Conservation (phyloP, 2,888 invertebrate species). For the Scaptomyza reducta region DNA sequence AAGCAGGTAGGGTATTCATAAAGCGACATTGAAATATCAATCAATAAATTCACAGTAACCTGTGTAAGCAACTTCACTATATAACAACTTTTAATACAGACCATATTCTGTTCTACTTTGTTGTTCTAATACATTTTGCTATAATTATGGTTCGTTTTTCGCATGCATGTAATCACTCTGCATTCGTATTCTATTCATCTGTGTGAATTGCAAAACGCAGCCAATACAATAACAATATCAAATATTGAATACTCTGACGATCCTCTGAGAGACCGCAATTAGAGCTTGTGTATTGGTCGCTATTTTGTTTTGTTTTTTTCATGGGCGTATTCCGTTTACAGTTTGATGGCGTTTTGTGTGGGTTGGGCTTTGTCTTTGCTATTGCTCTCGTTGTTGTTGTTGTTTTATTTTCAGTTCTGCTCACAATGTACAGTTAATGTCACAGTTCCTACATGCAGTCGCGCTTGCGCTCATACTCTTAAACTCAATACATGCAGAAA, state of each 20-base stretch:
- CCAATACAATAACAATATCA: not conserved
- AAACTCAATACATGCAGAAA: slow-evolving; percentile 21
- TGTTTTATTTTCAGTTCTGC: slow-evolving; percentile 30
- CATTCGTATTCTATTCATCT: slow-evolving; percentile 42
- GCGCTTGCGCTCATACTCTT: not conserved
- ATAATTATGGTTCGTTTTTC: slow-evolving; percentile 48
- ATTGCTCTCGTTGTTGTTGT: slow-evolving; percentile 14
- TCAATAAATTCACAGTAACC: slow-evolving; percentile 1
- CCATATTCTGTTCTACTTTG: not conserved
- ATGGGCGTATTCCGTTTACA: slow-evolving; percentile 57
- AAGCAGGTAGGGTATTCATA: slow-evolving; percentile 19
- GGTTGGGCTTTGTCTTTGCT: slow-evolving; percentile 31
- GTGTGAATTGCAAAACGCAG: slow-evolving; percentile 45
- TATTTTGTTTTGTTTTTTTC: slow-evolving; percentile 20
- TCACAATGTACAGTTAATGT: slow-evolving; percentile 37
- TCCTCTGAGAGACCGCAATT: slow-evolving; percentile 32
- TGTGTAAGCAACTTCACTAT: too few relatives aligned
- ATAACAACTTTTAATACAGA: not conserved
- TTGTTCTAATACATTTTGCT: slow-evolving; percentile 12
- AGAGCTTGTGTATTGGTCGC: slow-evolving; percentile 24
- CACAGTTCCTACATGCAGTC: not conserved
- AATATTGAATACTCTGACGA: slow-evolving; percentile 10
- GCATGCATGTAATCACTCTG: slow-evolving; percentile 60
- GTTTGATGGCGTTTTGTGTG: slow-evolving; percentile 34
- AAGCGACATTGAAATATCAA: too few relatives aligned